phyloP scores from a whole-genome alignment of 2,888 invertebrate species.

The Thereva unica region DNA sequence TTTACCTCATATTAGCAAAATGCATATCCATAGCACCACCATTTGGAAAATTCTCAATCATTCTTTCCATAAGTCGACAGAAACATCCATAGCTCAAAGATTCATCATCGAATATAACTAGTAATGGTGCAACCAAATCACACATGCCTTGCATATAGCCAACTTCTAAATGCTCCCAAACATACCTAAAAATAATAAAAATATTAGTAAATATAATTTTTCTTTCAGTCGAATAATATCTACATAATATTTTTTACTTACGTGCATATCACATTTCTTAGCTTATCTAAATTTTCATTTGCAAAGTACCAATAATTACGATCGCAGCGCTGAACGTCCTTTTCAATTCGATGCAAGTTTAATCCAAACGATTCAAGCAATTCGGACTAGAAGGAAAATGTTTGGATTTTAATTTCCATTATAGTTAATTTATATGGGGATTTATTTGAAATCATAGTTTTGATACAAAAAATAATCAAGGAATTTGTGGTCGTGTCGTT shows the following conservation, averaged over 20 bases:
- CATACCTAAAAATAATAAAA: constrained; percentile 70
- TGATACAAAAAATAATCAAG: no score
- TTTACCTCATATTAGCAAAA: constrained; percentile 90
- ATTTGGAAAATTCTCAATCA: constrained; percentile 89
- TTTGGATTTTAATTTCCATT: no score
- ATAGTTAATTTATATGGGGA: no score
- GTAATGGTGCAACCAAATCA: constrained; percentile 88
- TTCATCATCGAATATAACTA: constrained; percentile 92
- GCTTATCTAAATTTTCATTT: constrained; percentile 84
- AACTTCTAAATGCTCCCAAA: constrained; percentile 91
- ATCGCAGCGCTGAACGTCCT: constrained; percentile 95
- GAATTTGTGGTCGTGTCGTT: no score
- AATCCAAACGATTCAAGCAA: constrained; percentile 81
- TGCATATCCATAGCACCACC: constrained; percentile 95
- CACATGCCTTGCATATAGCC: constrained; percentile 99
- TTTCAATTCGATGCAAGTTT: constrained; percentile 93
- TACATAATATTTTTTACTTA: constrained; percentile 60
- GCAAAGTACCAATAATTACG: constrained; percentile 93
- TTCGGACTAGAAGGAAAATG: constrained; percentile 68
- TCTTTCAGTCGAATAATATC: neutral
- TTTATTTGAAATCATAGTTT: no score
- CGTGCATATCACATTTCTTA: constrained; percentile 96
- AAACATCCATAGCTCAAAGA: constrained; percentile 90
- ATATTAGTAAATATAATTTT: neutral
- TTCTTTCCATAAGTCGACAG: constrained; percentile 85